These are phyloP conservation scores for Asbolus verrucosus DNA, from an alignment of 1,140 invertebrate species.

Conservation along the genomic window DNA sequence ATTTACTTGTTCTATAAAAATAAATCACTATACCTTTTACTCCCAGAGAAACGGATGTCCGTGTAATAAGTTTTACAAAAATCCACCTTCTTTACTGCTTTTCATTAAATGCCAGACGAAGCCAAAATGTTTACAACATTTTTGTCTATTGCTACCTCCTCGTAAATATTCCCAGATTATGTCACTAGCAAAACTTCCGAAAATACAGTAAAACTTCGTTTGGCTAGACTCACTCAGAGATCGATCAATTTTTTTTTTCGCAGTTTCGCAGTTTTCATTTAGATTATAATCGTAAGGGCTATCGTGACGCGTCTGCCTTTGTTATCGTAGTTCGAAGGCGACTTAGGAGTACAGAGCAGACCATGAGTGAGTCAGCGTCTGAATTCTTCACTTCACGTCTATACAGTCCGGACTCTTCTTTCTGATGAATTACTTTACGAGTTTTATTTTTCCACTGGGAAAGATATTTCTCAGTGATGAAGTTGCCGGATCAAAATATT, in stretches of 20 bases:
- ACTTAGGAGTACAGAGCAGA: constrained; percentile 21
- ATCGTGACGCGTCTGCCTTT: constrained; percentile 17
- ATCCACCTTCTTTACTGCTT: constrained; percentile 41
- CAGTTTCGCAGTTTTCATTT: constrained; percentile 40
- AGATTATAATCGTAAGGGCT: constrained; percentile 38
- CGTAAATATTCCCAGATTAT: constrained; percentile 12
- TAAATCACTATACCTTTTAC: constrained; percentile 49
- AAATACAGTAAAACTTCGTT: not conserved
- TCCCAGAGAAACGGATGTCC: constrained; percentile 42
- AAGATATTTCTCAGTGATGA: constrained; percentile 54
- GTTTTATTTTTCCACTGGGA: constrained; percentile 54
- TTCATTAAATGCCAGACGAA: constrained; percentile 43
- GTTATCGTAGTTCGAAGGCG: constrained; percentile 29
- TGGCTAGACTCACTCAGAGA: not conserved
- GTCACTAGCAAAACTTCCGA: not conserved
- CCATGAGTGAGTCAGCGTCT: constrained; percentile 18
- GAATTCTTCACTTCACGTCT: constrained; percentile 42
- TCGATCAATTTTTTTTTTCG: constrained; percentile 28
- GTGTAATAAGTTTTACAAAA: constrained; percentile 47
- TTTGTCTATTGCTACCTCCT: constrained; percentile 9
- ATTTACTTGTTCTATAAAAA: constrained; percentile 49
- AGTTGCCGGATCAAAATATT: constrained; percentile 55
- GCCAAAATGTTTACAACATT: constrained; percentile 25
- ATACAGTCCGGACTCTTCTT: constrained; percentile 32
- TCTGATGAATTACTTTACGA: constrained; percentile 57